These are phyloP conservation scores for Leuctra nigra DNA, from an alignment of 2,888 invertebrate species.

Conservation along the genomic window DNA sequence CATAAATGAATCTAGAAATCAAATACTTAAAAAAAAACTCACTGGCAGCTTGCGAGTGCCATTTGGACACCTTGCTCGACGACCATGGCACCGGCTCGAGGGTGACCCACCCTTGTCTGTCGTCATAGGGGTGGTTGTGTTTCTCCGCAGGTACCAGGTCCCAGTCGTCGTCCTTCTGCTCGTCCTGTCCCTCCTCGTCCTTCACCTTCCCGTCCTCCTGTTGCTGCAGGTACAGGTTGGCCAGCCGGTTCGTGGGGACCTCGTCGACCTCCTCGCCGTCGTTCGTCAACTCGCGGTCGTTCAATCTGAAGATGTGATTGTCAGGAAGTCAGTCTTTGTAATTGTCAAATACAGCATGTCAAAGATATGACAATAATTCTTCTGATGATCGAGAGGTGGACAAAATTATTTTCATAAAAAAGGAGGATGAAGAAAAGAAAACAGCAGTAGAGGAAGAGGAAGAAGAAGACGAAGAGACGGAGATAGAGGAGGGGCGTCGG, in stretches of 20 bases:
- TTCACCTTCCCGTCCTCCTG: slow-evolving; percentile 24
- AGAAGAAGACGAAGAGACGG: too few species aligned
- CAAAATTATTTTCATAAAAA: too few species aligned
- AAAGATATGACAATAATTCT: too few species aligned
- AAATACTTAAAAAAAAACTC: too few species aligned
- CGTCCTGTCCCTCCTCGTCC: slow-evolving; percentile 24
- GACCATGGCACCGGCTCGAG: slow-evolving; percentile 74
- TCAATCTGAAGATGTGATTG: neutral
- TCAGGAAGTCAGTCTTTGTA: neutral
- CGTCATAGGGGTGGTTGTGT: slow-evolving; percentile 53
- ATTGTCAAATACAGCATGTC: neutral
- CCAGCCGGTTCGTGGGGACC: slow-evolving; percentile 31
- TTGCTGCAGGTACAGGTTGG: slow-evolving; percentile 31
- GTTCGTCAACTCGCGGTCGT: slow-evolving; percentile 7
- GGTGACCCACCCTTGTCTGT: slow-evolving; percentile 70
- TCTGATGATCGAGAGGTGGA: too few species aligned
- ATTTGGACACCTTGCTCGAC: slow-evolving; percentile 70
- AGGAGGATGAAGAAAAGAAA: too few species aligned
- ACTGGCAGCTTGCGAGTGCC: slow-evolving; percentile 58
- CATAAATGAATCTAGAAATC: too few species aligned
- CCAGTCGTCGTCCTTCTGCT: slow-evolving; percentile 34
- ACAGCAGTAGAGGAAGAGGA: too few species aligned
- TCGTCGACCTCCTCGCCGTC: neutral
- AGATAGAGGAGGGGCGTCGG: too few species aligned
- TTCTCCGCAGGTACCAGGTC: slow-evolving; percentile 32